Percentiles rank a stretch among this genome's conserved stretches.
These are phyloP conservation scores for Jordanella pulchra DNA, from an alignment of 2,797 vertebrate species.

Conservation along the genomic window DNA sequence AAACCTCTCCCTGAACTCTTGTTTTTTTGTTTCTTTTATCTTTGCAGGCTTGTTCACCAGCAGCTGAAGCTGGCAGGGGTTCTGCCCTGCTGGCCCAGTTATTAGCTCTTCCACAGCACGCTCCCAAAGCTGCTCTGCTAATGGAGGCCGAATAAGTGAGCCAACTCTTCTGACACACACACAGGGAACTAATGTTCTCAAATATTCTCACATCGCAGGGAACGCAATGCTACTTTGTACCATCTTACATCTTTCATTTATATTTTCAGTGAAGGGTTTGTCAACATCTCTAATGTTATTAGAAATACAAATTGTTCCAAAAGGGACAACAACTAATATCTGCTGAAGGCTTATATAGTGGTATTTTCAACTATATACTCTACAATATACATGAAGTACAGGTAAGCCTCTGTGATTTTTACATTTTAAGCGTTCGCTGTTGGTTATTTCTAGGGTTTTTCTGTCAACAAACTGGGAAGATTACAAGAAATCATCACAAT, in stretches of 20 bases:
- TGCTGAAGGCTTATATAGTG: constrained; percentile 43
- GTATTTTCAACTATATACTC: constrained; percentile 31
- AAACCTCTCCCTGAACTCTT: constrained; percentile 64
- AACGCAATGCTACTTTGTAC: constrained; percentile 13
- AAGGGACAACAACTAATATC: constrained; percentile 37
- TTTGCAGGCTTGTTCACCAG: constrained; percentile 57
- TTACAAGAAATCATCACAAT: constrained; percentile 30
- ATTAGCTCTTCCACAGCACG: constrained; percentile 61
- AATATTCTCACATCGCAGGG: constrained; percentile 10
- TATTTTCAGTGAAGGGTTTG: not conserved
- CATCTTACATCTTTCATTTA: not conserved
- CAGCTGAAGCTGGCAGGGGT: constrained; percentile 52
- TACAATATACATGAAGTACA: constrained; percentile 22
- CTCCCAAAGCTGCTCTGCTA: constrained; percentile 59
- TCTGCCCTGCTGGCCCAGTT: constrained; percentile 55
- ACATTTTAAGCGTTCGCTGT: constrained; percentile 6
- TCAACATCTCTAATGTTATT: constrained; percentile 61
- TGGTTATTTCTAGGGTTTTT: not conserved
- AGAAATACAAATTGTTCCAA: constrained; percentile 53
- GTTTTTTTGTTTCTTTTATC: constrained; percentile 2
- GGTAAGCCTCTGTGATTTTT: constrained; percentile 10
- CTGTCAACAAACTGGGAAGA: constrained; percentile 14
- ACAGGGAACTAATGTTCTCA: constrained; percentile 35
- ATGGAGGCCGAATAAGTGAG: constrained; percentile 50
- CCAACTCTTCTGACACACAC: constrained; percentile 35